Conservation (phyloP, 2,888 invertebrate genomes). For the Tetheella fluctuosa region DNA sequence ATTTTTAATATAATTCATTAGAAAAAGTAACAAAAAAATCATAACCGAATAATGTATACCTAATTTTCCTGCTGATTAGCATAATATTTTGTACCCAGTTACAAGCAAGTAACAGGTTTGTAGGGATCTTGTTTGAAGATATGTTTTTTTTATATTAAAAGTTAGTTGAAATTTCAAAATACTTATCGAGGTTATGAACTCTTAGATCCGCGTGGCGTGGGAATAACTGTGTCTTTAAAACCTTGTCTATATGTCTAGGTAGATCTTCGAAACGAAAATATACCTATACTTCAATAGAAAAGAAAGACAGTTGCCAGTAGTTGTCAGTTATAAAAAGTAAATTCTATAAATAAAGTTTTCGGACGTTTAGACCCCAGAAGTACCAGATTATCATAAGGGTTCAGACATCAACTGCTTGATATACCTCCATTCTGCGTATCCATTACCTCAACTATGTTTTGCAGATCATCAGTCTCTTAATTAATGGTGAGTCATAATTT, state of each 20-base stretch:
- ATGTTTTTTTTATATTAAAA: neutral
- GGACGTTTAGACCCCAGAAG: too few species aligned
- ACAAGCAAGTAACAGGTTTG: slow-evolving; percentile 1
- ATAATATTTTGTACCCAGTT: neutral
- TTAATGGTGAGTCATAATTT: too few species aligned
- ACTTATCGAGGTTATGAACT: neutral
- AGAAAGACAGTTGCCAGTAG: too few species aligned
- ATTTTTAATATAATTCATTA: neutral
- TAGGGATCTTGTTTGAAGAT: neutral
- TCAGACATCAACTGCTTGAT: too few species aligned
- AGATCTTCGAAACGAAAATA: neutral
- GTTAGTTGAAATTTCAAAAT: neutral
- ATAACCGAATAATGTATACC: neutral
- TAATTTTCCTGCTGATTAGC: slow-evolving; percentile 1
- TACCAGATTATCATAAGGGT: too few species aligned
- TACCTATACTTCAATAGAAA: too few species aligned
- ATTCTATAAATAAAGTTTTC: too few species aligned
- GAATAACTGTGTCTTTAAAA: neutral
- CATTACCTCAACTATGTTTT: too few species aligned
- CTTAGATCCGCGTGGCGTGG: neutral
- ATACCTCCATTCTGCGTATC: too few species aligned
- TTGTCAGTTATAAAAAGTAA: too few species aligned
- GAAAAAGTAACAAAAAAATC: neutral
- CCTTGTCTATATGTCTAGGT: neutral
- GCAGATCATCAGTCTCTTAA: too few species aligned